Evolutionary conservation across 2,888 invertebrate species (phyloP).

Genomic region (Spilosoma lubricipeda): DNA sequence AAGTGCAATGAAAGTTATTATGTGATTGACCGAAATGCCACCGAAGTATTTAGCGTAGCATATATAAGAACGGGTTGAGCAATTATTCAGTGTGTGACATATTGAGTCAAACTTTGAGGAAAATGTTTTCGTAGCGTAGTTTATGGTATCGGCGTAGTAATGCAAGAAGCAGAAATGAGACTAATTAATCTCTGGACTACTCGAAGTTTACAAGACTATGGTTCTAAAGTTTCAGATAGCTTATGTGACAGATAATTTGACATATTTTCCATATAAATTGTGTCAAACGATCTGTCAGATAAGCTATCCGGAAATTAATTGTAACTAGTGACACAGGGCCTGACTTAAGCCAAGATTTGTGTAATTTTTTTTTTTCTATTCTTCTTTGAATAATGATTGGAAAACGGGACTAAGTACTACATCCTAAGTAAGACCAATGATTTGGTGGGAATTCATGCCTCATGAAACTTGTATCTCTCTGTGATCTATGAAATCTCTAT

Average conservation of each 20-base stretch:
- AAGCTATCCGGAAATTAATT: too few relatives aligned
- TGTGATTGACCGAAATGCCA: conserved; percentile 40
- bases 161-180: not conserved
- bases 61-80: conserved; percentile 23
- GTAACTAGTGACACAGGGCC: not conserved
- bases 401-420: not conserved
- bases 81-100: conserved; percentile 23
- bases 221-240: too few relatives aligned
- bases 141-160: not conserved
- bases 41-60: conserved; percentile 14
- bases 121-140: not conserved
- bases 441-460: not conserved
- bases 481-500: too few relatives aligned
- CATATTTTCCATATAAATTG: too few relatives aligned
- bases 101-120: conserved; percentile 8
- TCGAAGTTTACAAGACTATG: not conserved
- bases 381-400: not conserved
- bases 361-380: not conserved
- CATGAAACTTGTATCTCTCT: too few relatives aligned
- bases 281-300: too few relatives aligned
- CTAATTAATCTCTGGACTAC: not conserved
- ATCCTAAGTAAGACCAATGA: not conserved
- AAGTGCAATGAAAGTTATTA: conserved; percentile 57
- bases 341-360: not conserved
- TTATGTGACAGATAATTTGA: too few relatives aligned